These are phyloP conservation scores for Pelecanoides urinatrix DNA, from an alignment of 2,113 vertebrate genomes.

Conservation along the genomic window DNA sequence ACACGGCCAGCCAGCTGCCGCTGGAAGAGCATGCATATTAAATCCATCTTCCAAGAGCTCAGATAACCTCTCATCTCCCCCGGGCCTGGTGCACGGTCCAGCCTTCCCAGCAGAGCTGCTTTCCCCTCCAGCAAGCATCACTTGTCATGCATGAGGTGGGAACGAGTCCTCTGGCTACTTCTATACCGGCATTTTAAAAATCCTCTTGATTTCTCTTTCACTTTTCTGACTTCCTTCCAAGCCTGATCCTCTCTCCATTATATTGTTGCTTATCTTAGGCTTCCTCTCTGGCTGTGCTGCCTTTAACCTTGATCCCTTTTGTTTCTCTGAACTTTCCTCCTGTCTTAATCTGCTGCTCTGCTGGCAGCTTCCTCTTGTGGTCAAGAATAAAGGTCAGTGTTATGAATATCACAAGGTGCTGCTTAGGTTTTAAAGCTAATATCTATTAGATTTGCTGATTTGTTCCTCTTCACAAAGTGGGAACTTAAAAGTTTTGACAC, in stretches of 20 bases:
- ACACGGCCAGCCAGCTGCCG: not conserved
- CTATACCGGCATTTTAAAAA: not conserved
- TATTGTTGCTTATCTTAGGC: not conserved
- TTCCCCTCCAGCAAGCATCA: fast-evolving
- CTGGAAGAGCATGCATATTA: not conserved
- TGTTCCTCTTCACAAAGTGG: not conserved
- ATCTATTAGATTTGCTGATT: not conserved
- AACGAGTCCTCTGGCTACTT: not conserved
- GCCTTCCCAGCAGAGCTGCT: not conserved
- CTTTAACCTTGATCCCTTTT: not conserved
- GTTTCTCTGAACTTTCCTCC: not conserved
- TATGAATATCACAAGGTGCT: not conserved
- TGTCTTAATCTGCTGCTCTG: not conserved
- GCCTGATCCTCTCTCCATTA: not conserved
- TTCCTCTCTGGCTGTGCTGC: not conserved
- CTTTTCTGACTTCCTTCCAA: not conserved
- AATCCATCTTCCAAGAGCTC: not conserved
- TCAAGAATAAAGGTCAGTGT: not conserved
- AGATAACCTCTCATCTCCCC: not conserved
- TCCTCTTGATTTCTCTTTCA: not conserved
- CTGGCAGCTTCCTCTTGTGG: not conserved
- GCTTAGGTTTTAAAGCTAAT: not conserved
- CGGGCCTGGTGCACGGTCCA: fast-evolving
- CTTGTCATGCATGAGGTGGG: not conserved
- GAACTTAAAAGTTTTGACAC: not conserved